Evolutionary conservation across 2,113 vertebrate species (phyloP), one percentile per base, ranked within the genome.

Genomic region (Cricetomys ansorgei): DNA sequence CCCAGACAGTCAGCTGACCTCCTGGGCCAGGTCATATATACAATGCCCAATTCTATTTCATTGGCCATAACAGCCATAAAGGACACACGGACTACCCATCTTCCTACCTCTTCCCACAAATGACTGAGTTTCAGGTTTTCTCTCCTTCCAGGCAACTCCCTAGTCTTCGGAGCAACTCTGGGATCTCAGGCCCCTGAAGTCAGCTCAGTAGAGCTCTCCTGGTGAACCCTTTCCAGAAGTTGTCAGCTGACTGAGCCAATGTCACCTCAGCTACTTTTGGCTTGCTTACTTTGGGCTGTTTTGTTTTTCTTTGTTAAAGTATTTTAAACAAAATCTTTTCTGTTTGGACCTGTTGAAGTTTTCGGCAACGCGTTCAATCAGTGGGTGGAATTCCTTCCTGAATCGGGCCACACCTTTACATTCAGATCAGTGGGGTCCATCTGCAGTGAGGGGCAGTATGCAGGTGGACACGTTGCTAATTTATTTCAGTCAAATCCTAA

Each of bases 401-500:
- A 96, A 79, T 37, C 8, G 88, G 67, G 94, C 73, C 88, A 87
- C 88, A 92, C 76, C 48, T 90, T 98, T 95, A 97, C 95, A 3
- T 89, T 96, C 97, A 86, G 96, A 94, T 79, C 81, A 97, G 76
- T 29, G 53, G 75, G 73, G 59, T 67, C 88, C 43, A 77, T 62
- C 86, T 90, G 45, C 59, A 69, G 50, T 62, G 8, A 64, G 69
- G 31, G 76, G 70, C 6, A 29, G 8, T 3, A 0, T 19, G 3
- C 67, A 21, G 15, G 31, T 19, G 57, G 45, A 69, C 3, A 48
- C 55, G 31, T 62, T 3, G 96, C 72, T 98, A 95, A 90, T 87
- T 96, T 92, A 98, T 94, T 96, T 97, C 89, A 97, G 88, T 86
- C 97, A 98, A 91, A 34, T 57, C 83, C 96, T 94, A 98, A 97